Conservation (phyloP, 2,113 vertebrate genomes). For the Lepidothrix coronata region DNA sequence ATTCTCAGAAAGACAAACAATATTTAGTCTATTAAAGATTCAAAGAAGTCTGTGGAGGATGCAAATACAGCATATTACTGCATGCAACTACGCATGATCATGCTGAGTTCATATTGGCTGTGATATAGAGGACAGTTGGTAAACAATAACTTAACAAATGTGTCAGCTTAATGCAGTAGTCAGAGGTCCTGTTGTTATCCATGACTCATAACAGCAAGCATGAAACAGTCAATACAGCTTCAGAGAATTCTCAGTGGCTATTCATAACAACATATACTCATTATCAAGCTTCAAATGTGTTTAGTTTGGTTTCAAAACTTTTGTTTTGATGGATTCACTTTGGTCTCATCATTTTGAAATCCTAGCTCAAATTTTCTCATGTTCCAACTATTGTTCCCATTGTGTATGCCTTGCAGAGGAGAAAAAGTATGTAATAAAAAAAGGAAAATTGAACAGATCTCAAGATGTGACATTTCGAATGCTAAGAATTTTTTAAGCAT, state of each 20-base stretch:
- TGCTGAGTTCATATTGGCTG: background rate
- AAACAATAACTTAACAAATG: conserved; percentile 58
- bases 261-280: conserved; percentile 44
- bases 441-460: background rate
- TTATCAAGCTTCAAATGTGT: conserved; percentile 49
- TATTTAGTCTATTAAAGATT: background rate
- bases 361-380: conserved; percentile 28
- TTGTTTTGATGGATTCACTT: conserved; percentile 43
- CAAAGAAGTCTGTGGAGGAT: background rate
- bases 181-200: conserved; percentile 58
- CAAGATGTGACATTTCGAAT: background rate
- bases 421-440: background rate
- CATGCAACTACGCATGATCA: background rate
- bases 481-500: background rate
- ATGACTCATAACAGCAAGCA: conserved; percentile 58
- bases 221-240: conserved; percentile 43
- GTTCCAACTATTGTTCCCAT: background rate
- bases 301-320: conserved; percentile 34
- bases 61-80: background rate
- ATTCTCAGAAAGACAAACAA: background rate
- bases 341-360: conserved; percentile 44
- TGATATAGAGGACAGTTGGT: background rate
- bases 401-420: background rate
- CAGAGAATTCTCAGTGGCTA: conserved; percentile 25
- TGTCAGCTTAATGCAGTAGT: conserved; percentile 32